phyloP scores from a whole-genome alignment of 2,888 invertebrate genomes.

The Drosophila kanekoi region DNA sequence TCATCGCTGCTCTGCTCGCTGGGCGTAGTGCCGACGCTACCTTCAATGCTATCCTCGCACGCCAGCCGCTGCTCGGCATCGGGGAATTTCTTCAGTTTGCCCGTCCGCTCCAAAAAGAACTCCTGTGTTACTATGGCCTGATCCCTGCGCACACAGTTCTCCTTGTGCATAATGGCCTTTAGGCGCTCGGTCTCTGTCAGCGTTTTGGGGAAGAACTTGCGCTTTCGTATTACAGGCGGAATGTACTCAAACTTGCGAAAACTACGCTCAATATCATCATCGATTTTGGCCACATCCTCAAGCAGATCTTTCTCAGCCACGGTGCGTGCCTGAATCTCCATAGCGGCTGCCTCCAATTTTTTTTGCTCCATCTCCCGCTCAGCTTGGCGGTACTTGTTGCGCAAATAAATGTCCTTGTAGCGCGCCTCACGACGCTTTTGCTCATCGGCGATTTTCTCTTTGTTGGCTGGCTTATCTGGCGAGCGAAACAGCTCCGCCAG shows the following conservation, averaged over 20 bases:
- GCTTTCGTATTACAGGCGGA: constrained; percentile 54
- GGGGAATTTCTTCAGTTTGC: constrained; percentile 66
- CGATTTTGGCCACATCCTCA: constrained; percentile 60
- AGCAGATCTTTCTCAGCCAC: constrained; percentile 69
- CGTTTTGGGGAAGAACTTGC: constrained; percentile 79
- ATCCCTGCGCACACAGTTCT: constrained; percentile 74
- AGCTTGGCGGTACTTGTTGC: constrained; percentile 50
- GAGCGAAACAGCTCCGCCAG: constrained; percentile 74
- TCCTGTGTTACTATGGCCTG: constrained; percentile 70
- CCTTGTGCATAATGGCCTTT: constrained; percentile 69
- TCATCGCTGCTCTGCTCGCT: constrained; percentile 82
- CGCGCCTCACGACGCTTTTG: constrained; percentile 63
- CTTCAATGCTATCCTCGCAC: constrained; percentile 63
- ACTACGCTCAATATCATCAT: constrained; percentile 71
- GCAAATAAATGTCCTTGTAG: constrained; percentile 78
- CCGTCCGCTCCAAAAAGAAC: constrained; percentile 68
- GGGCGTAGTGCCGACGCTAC: constrained; percentile 49
- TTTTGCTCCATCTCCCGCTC: constrained; percentile 29
- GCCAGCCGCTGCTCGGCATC: constrained; percentile 69
- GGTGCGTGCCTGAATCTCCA: constrained; percentile 49
- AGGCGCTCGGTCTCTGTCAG: constrained; percentile 76
- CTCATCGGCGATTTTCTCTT: constrained; percentile 64
- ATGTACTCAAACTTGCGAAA: constrained; percentile 64
- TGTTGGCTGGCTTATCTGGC: constrained; percentile 73
- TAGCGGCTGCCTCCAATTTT: constrained; percentile 29